phyloP scores from a whole-genome alignment of 1,140 invertebrate genomes.

The Sinella curviseta region DNA sequence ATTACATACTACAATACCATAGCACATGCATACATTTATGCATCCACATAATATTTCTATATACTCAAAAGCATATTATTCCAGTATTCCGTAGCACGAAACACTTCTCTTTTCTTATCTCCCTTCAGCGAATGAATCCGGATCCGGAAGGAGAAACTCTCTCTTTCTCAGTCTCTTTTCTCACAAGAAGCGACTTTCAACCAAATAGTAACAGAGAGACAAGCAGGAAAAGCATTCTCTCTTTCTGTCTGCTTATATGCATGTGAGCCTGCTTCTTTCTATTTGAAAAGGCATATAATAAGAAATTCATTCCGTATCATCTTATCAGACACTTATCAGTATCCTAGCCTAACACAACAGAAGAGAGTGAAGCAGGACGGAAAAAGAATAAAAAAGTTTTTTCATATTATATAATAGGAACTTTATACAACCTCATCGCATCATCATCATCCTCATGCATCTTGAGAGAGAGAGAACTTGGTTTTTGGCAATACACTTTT shows the following conservation, averaged over 20 bases:
- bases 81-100: not conserved
- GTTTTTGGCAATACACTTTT: not conserved
- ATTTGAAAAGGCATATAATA: not conserved
- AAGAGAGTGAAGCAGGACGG: not conserved
- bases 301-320: slow-evolving; percentile 4
- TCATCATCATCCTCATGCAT: not conserved
- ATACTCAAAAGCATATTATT: not conserved
- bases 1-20: no score
- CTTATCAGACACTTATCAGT: not conserved
- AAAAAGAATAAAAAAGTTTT: not conserved
- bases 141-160: slow-evolving; percentile 1
- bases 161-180: not conserved
- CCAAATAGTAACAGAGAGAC: not conserved
- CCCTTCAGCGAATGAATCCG: not conserved
- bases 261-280: no score
- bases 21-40: not conserved
- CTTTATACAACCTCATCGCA: not conserved
- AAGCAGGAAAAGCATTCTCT: not conserved
- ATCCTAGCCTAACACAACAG: slow-evolving; percentile 3
- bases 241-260: not conserved
- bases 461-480: no score
- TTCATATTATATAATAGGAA: not conserved
- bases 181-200: not conserved
- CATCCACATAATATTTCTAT: not conserved
- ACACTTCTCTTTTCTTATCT: not conserved